Conservation (phyloP, 1,140 invertebrate genomes). For the Diuraphis noxia region DNA sequence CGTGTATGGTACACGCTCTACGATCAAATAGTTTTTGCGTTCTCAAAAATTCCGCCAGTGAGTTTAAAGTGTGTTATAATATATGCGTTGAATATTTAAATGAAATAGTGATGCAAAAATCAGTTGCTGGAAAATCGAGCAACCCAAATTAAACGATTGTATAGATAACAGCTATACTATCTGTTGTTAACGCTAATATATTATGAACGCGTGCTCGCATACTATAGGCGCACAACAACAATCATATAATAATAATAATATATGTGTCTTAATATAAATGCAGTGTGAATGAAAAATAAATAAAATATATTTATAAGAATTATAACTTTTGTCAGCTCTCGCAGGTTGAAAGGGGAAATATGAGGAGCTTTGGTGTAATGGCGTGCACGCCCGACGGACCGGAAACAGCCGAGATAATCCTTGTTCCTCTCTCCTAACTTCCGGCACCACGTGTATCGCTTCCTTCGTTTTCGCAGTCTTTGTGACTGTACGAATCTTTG, state of each 20-base stretch:
- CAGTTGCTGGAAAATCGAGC: constrained; percentile 4
- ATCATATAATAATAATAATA: not conserved
- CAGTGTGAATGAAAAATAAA: not conserved
- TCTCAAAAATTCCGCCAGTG: not conserved
- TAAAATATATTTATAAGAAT: not conserved
- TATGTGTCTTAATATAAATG: constrained; percentile 5
- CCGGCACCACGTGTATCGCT: not conserved
- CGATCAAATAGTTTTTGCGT: not conserved
- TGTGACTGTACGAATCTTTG: not conserved
- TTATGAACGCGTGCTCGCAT: not conserved
- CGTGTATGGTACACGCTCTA: not conserved
- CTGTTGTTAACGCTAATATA: constrained; percentile 2
- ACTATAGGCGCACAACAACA: not conserved
- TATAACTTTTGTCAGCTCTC: not conserved
- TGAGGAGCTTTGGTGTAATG: constrained; percentile 3
- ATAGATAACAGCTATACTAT: not conserved
- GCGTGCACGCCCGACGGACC: constrained; percentile 37
- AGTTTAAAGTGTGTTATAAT: not conserved
- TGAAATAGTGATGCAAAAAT: not conserved
- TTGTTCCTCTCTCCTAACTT: not conserved
- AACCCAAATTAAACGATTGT: constrained; percentile 3
- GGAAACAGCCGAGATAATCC: constrained; percentile 42
- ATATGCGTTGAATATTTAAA: not conserved
- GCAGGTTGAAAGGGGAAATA: constrained; percentile 3
- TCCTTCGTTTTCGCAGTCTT: not conserved